Percentiles rank a stretch among this genome's conserved stretches.
phyloP scores from a whole-genome alignment of 1,140 invertebrate species.

The Cotesia chilonis region DNA sequence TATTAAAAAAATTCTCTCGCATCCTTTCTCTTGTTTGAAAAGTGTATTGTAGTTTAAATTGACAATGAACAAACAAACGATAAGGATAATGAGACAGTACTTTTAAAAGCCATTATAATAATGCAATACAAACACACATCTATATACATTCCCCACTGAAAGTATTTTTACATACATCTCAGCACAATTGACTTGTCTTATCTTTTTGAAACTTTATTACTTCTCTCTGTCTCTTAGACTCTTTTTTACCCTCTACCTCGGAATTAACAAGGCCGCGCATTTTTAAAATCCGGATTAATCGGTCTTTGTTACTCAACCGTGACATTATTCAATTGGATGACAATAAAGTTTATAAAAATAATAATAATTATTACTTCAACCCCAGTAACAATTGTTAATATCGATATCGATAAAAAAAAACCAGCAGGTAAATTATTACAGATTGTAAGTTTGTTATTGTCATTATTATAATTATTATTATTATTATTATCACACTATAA shows the following conservation, averaged over 20 bases:
- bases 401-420: slow-evolving; percentile 15
- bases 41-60: neutral
- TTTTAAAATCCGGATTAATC: slow-evolving; percentile 30
- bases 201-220: slow-evolving; percentile 31
- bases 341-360: neutral
- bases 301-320: slow-evolving; percentile 15
- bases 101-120: slow-evolving; percentile 22
- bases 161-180: slow-evolving; percentile 6
- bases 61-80: slow-evolving; percentile 27
- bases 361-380: slow-evolving; percentile 20
- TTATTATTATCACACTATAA: no score
- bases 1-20: slow-evolving; percentile 1
- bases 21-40: slow-evolving; percentile 12
- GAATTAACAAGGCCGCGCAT: slow-evolving; percentile 35
- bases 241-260: neutral
- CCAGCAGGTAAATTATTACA: slow-evolving; percentile 22
- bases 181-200: slow-evolving; percentile 30
- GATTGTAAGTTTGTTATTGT: no score
- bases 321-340: slow-evolving; percentile 35
- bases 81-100: slow-evolving; percentile 32
- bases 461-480: no score
- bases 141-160: neutral
- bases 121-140: neutral
- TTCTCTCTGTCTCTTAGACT: slow-evolving; percentile 1
- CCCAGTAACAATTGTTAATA: no score